phyloP scores from a whole-genome alignment of 2,113 vertebrate genomes.

The Phylloscopus trochilus region DNA sequence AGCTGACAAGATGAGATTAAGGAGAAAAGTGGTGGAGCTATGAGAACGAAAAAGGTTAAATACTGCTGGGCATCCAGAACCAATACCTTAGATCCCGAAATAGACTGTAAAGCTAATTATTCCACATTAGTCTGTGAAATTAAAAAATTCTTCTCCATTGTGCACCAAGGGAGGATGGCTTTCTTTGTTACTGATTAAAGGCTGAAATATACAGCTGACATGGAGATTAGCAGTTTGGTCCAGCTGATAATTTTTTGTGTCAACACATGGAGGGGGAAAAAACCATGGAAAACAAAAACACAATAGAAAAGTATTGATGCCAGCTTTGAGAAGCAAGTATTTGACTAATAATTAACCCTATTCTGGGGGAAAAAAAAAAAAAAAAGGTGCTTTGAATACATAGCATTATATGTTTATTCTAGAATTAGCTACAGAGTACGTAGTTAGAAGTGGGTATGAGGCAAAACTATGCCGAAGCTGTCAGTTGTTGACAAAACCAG shows the following conservation, averaged over 20 bases:
- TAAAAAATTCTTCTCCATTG: not conserved
- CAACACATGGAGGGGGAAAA: not conserved
- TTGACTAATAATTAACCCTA: not conserved
- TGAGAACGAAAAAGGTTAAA: not conserved
- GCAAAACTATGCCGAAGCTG: rapidly evolving
- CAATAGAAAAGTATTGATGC: not conserved
- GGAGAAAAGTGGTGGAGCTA: not conserved
- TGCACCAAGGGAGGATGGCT: rapidly evolving
- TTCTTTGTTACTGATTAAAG: not conserved
- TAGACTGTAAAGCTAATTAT: not conserved
- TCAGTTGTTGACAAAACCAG: not conserved
- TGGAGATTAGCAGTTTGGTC: not conserved
- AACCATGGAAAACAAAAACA: not conserved
- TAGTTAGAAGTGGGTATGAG: too few relatives aligned
- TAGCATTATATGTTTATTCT: rapidly evolving
- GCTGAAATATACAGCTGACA: not conserved
- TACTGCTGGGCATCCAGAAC: not conserved
- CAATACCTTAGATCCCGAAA: not conserved
- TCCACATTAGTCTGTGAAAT: not conserved
- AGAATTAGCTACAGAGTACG: not conserved
- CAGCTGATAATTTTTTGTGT: not conserved
- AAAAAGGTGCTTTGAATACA: too few relatives aligned
- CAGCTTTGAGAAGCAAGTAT: not conserved
- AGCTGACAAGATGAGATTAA: not conserved
- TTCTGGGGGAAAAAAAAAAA: not conserved